A percentile compares a stretch with the other conserved stretches of the same genome.
Evolutionary conservation across 2,888 invertebrate genomes (phyloP).

Genomic region (Napeogenes inachia): DNA sequence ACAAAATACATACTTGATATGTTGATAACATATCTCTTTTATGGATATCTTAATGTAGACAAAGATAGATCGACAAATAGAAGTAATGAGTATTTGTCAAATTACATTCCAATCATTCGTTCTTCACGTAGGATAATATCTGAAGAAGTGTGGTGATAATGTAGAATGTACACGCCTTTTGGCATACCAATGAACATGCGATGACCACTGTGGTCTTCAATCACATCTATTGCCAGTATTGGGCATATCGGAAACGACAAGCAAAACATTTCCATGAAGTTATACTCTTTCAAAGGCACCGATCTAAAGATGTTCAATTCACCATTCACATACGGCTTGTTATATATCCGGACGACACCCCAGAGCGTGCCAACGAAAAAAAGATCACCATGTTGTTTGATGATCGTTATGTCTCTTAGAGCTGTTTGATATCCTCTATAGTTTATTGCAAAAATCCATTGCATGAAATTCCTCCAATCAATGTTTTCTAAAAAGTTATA

Average conservation of each 20-base stretch:
- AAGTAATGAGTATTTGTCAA: neutral
- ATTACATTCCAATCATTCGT: too few relatives aligned
- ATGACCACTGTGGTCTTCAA: neutral
- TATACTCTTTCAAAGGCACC: slow-evolving; percentile 1
- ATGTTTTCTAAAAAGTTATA: slow-evolving; percentile 1
- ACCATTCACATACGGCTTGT: slow-evolving; percentile 5
- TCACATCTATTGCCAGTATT: neutral
- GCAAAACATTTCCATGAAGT: slow-evolving; percentile 1
- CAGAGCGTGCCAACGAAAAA: slow-evolving; percentile 1
- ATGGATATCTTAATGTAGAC: neutral
- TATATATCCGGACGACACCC: neutral
- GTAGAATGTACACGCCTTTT: neutral
- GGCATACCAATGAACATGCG: neutral
- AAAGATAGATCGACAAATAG: neutral
- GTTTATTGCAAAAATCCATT: neutral
- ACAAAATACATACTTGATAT: slow-evolving; percentile 4
- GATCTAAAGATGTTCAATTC: neutral
- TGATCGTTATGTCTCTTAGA: neutral
- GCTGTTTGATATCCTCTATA: neutral
- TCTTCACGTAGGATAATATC: too few relatives aligned
- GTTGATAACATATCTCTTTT: neutral
- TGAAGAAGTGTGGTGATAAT: neutral
- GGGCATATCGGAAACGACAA: neutral
- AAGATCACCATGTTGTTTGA: neutral
- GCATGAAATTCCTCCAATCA: slow-evolving; percentile 2